A percentile compares a stretch with the other conserved stretches of the same genome.
phyloP scores from a whole-genome alignment of 1,140 invertebrate species.

The Drosophila chauvacae region DNA sequence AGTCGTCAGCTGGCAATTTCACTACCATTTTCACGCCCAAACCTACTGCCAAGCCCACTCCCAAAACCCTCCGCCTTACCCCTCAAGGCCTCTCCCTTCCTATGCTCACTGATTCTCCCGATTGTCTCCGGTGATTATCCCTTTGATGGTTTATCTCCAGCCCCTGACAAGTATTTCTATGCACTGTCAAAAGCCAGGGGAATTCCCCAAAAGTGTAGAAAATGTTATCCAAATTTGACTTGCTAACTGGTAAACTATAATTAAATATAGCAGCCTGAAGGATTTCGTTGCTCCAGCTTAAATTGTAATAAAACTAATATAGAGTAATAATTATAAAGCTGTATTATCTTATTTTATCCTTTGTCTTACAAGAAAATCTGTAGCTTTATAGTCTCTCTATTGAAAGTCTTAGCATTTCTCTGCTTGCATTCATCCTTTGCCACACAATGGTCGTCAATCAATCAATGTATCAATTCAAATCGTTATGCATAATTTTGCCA shows the following conservation, averaged over 20 bases:
- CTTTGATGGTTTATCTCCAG: background rate
- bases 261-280: no score
- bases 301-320: no score
- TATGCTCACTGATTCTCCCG: background rate
- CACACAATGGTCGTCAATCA: slow-evolving; percentile 33
- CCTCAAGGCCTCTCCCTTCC: background rate
- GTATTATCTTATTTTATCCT: no score
- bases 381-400: no score
- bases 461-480: slow-evolving; percentile 43
- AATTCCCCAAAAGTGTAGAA: background rate
- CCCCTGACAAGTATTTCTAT: background rate
- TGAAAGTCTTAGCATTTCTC: background rate
- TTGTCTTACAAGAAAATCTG: no score
- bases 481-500: slow-evolving; percentile 44
- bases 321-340: no score
- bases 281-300: no score
- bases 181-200: slow-evolving; percentile 4
- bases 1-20: background rate
- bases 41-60: no score
- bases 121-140: slow-evolving; percentile 39
- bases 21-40: background rate
- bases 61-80: no score
- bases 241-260: no score
- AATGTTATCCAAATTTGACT: no score
- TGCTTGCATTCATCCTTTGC: background rate